Conservation (phyloP, 2,797 vertebrate genomes). For the Muscicapa comitata region DNA sequence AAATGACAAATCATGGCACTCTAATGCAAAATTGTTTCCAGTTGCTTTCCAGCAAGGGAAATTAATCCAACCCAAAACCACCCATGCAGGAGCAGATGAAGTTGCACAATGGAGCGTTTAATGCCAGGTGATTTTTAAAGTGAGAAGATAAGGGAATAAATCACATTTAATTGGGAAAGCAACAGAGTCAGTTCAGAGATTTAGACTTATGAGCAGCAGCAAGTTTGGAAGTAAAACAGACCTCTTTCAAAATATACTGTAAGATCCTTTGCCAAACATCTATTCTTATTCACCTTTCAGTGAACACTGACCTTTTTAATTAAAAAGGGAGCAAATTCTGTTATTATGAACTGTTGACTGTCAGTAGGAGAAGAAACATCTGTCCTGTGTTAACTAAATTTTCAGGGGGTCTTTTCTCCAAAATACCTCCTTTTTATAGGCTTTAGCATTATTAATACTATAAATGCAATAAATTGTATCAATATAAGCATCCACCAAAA, state of each 20-base stretch:
- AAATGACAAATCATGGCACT: background rate
- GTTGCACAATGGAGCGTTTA: background rate
- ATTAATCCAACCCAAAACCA: background rate
- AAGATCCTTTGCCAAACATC: conserved; percentile 29
- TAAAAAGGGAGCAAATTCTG: conserved; percentile 40
- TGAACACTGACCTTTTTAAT: background rate
- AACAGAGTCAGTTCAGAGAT: background rate
- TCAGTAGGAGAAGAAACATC: conserved; percentile 49
- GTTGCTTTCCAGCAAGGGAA: conserved; percentile 18
- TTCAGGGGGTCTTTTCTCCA: background rate
- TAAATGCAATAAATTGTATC: background rate
- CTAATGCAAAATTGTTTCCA: background rate
- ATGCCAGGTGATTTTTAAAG: rapidly evolving
- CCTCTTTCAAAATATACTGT: conserved; percentile 20
- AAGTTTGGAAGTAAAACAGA: background rate
- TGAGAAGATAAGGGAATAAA: background rate
- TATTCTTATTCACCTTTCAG: conserved; percentile 26
- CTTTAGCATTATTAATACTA: conserved; percentile 27
- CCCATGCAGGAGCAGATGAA: background rate
- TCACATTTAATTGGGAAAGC: background rate
- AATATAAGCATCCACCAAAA: background rate
- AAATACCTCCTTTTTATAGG: background rate
- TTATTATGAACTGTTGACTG: conserved; percentile 30
- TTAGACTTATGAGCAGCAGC: background rate
- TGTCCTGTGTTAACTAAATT: conserved; percentile 18